Base-by-base conservation (phyloP, 1,140 invertebrate genomes). In the Tetranychus cinnabarinus region DNA sequence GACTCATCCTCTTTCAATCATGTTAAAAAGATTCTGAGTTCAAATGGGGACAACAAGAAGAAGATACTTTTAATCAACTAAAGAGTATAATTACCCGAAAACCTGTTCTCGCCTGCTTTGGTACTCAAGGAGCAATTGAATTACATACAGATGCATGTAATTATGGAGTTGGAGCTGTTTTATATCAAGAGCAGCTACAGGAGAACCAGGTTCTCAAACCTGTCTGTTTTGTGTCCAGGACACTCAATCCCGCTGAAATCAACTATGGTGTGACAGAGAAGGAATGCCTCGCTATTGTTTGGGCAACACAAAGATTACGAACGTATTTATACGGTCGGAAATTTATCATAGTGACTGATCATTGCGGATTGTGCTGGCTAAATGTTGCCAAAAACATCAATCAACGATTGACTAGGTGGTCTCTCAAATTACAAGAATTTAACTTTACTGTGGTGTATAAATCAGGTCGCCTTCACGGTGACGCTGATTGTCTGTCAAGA, bases 261-360 rank as follows among this genome's bases (percentile, higher is more conserved):
- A 75, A 76, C 35, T 77, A 74, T 62, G 65, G 64, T 2, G 67
- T 67, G 6, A 74, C 71, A 1, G 74, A 78, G 65, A 66, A 74
- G 63, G 75, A 80, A 71, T 67, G 76, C 50, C 63, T 80, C 33
- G 76, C 74, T 2, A 72, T 79, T 15, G 65, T 78, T 13, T 70
- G 69, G 70, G 70, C 69, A 0, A 65, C 77, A 1, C 61, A 73
- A 55, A 68, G 75, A 46, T 77, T 77, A 61, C 54, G 72, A 62
- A 63, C 70, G 31, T 79, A 76, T 66, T 64, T 80, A 2, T 73
- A 72, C 59, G 73, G 72, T 31, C 68, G 58, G 42, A 68, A 73
- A 56, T 79, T 79, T 63, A 72, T 63, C 34, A 68, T 79, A 1
- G 59, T 73, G 8, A 79, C 74, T 1, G 75, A 79, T 63, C 74